These are phyloP conservation scores for Glossophaga mutica DNA, from an alignment of 2,797 vertebrate species.

Conservation along the genomic window DNA sequence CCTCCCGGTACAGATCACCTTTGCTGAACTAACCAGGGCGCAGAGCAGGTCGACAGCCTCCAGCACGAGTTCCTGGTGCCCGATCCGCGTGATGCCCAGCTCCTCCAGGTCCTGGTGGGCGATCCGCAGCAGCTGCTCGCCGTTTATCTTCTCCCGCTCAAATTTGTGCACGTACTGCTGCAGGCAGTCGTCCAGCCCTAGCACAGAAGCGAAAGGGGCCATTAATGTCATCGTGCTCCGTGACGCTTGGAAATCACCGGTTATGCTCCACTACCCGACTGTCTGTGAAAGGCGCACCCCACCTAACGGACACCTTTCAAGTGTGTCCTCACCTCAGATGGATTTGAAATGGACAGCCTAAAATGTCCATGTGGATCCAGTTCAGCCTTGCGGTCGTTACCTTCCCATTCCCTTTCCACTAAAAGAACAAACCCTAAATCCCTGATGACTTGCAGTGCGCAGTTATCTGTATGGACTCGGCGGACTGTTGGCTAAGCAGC, in stretches of 20 bases:
- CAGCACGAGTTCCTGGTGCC: slow-evolving; percentile 96
- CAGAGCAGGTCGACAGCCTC: slow-evolving; percentile 98
- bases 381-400: background rate
- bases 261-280: background rate
- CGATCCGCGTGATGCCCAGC: slow-evolving; percentile 93
- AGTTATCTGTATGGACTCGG: background rate
- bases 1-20: background rate
- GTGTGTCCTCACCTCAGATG: background rate
- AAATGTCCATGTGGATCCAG: background rate
- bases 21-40: slow-evolving; percentile 91
- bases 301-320: background rate
- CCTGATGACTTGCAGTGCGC: background rate
- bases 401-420: background rate
- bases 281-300: background rate
- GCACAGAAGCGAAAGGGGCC: slow-evolving; percentile 16
- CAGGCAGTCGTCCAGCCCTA: slow-evolving; percentile 94
- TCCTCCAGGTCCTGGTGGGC: slow-evolving; percentile 98
- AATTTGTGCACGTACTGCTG: slow-evolving; percentile 95
- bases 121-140: slow-evolving; percentile 95
- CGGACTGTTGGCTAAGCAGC: background rate
- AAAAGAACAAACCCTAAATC: background rate
- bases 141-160: slow-evolving; percentile 96
- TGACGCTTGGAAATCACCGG: background rate
- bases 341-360: background rate
- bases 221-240: background rate